A percentile compares a stretch with the other conserved stretches of the same genome.
These are phyloP conservation scores for Erebia palarica DNA, from an alignment of 2,888 invertebrate genomes.

Conservation along the genomic window DNA sequence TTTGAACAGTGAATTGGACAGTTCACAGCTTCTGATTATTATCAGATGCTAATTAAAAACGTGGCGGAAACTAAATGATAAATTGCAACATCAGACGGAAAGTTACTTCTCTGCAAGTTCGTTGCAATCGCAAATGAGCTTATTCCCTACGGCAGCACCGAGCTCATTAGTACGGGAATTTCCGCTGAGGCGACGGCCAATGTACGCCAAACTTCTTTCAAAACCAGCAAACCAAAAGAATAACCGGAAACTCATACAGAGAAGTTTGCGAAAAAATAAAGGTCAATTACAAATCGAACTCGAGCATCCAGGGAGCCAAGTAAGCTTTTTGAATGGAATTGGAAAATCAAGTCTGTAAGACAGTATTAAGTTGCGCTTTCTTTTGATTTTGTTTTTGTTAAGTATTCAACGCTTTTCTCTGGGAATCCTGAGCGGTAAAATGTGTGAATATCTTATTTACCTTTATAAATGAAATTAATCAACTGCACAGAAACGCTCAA, in stretches of 20 bases:
- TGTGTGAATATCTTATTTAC: no score
- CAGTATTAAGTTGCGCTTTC: not conserved
- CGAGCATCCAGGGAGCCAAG: not conserved
- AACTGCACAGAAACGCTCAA: no score
- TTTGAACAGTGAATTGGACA: conserved; percentile 6
- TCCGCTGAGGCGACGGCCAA: conserved; percentile 49
- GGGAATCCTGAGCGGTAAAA: not conserved
- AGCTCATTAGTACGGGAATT: conserved; percentile 63
- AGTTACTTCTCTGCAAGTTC: conserved; percentile 59
- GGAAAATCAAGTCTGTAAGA: not conserved
- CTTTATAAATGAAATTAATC: no score
- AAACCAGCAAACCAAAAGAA: conserved; percentile 16
- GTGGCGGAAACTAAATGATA: conserved; percentile 60
- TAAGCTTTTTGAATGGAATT: not conserved
- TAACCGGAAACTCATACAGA: not conserved
- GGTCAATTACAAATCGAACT: conserved; percentile 16
- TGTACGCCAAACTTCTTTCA: conserved; percentile 48
- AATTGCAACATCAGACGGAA: conserved; percentile 59
- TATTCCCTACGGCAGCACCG: conserved; percentile 63
- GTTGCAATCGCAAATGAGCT: conserved; percentile 67
- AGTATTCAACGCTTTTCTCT: not conserved
- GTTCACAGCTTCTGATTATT: conserved; percentile 23
- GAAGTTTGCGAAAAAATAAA: conserved; percentile 6
- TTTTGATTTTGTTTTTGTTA: not conserved
- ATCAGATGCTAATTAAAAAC: conserved; percentile 51